These are phyloP conservation scores for Trematomus loennbergii DNA, from an alignment of 2,113 vertebrate species.

Conservation along the genomic window DNA sequence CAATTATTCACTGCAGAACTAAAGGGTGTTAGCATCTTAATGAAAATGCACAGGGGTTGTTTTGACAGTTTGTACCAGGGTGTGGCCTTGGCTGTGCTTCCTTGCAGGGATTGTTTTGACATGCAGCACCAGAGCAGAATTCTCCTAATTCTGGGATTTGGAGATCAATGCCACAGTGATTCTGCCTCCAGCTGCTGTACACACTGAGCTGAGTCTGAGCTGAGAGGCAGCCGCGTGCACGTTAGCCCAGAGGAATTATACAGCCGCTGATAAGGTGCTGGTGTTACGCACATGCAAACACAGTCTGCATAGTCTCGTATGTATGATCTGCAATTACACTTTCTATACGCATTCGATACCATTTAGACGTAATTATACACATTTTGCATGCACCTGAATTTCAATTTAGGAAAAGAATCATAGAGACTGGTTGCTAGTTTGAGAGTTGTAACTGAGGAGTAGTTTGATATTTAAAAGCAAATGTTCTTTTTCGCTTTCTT, in stretches of 20 bases:
- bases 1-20: conserved; percentile 3
- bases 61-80: conserved; percentile 37
- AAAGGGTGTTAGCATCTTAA: conserved; percentile 10
- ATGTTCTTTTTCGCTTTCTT: background rate
- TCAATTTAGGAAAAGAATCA: background rate
- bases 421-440: background rate
- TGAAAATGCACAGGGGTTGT: conserved; percentile 10
- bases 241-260: conserved; percentile 10
- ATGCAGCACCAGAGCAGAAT: conserved; percentile 32
- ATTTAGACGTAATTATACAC: conserved; percentile 17
- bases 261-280: conserved; percentile 11
- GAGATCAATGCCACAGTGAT: conserved; percentile 64
- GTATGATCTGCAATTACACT: conserved; percentile 23
- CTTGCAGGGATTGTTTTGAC: conserved; percentile 51
- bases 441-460: background rate
- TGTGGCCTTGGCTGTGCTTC: conserved; percentile 51
- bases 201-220: conserved; percentile 51
- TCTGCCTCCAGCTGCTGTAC: conserved; percentile 60
- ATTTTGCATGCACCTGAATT: background rate
- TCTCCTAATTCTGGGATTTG: conserved; percentile 64
- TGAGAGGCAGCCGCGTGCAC: conserved; percentile 23
- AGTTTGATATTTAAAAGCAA: background rate
- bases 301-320: background rate
- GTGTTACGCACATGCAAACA: conserved; percentile 3
- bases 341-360: background rate